Conservation (phyloP, 2,797 vertebrate genomes). For the Buceros bicornis region DNA sequence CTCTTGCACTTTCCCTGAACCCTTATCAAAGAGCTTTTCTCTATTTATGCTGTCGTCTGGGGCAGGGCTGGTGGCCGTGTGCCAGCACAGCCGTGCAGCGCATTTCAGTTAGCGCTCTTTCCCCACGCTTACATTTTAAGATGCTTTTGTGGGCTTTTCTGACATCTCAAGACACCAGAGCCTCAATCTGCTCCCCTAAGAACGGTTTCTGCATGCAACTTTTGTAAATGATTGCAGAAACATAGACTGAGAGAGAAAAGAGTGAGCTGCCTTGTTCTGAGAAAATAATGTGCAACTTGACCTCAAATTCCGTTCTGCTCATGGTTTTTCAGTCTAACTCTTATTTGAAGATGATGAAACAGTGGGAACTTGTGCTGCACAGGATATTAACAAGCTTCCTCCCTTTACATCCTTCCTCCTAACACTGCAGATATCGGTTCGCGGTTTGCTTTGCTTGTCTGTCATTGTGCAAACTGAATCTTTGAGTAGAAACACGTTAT, state of each 20-base stretch:
- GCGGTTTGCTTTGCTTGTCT: neutral
- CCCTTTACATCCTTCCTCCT: neutral
- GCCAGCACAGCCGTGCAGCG: constrained; percentile 43
- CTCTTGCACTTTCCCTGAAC: constrained; percentile 65
- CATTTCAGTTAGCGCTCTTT: neutral
- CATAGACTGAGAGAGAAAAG: neutral
- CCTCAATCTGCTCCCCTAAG: neutral
- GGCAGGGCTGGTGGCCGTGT: constrained; percentile 44
- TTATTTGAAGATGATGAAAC: neutral
- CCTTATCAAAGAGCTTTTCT: constrained; percentile 51
- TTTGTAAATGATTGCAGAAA: neutral
- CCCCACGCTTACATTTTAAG: neutral
- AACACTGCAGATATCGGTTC: neutral
- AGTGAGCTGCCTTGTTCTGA: neutral
- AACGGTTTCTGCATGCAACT: neutral
- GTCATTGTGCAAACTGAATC: neutral
- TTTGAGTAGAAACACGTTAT: neutral
- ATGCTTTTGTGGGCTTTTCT: neutral
- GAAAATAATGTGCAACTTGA: neutral
- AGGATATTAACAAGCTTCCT: neutral
- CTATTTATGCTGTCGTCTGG: constrained; percentile 57
- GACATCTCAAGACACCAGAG: neutral
- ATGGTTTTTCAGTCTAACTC: neutral
- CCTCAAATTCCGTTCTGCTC: neutral
- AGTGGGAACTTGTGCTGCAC: neutral